Evolutionary conservation across 2,797 vertebrate genomes (phyloP).

Genomic region (Lutjanus campechanus): DNA sequence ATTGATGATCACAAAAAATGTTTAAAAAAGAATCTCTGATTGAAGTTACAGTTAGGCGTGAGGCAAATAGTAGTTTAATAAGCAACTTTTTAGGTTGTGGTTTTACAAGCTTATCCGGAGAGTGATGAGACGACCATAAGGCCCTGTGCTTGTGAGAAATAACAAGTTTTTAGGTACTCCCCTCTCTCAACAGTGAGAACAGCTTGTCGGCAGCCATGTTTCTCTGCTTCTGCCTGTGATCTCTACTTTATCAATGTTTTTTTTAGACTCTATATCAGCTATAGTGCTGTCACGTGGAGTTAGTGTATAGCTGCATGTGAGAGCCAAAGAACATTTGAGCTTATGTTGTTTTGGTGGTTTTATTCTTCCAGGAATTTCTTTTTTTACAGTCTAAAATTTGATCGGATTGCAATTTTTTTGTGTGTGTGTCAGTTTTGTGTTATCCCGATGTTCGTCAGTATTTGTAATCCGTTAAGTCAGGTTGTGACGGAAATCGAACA

Average conservation of each 20-base stretch:
- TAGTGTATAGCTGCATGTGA: neutral
- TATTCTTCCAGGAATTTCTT: neutral
- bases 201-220: neutral
- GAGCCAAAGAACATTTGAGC: neutral
- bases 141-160: no score
- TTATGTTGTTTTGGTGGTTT: neutral
- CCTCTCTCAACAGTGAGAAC: neutral
- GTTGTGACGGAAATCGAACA: no score
- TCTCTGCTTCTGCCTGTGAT: neutral
- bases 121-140: no score
- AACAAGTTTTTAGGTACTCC: no score
- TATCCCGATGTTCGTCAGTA: neutral
- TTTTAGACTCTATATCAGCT: neutral
- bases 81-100: no score
- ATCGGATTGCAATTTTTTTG: neutral
- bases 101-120: no score
- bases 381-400: no score
- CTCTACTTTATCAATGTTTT: neutral
- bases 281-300: neutral
- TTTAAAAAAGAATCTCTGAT: no score
- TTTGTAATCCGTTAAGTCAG: neutral
- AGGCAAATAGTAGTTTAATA: no score
- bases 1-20: no score
- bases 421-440: neutral
- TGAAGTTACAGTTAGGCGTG: no score